phyloP scores from a whole-genome alignment of 2,113 vertebrate genomes.

The Anguilla rostrata region DNA sequence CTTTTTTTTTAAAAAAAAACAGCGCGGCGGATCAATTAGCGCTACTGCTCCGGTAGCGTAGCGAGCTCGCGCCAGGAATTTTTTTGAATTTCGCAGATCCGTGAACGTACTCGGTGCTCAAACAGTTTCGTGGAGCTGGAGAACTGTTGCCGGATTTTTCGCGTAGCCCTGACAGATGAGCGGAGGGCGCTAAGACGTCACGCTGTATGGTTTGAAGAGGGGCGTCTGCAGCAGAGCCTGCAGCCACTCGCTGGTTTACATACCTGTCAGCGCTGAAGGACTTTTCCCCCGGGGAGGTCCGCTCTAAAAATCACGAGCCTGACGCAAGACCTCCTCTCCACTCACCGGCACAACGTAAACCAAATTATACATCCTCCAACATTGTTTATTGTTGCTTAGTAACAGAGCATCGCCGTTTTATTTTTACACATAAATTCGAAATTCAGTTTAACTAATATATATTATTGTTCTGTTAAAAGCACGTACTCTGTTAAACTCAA shows the following conservation, averaged over 20 bases:
- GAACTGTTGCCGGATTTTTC: not conserved
- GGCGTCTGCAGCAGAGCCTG: not conserved
- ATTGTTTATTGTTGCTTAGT: not conserved
- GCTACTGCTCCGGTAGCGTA: not conserved
- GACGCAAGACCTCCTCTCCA: not conserved
- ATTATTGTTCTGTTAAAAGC: too few species aligned
- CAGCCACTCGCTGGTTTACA: not conserved
- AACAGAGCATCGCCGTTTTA: not conserved
- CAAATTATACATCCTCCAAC: not conserved
- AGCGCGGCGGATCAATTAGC: constrained; percentile 2
- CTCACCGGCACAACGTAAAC: not conserved
- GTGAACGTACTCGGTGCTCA: not conserved
- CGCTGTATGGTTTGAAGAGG: not conserved
- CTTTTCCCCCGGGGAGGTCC: not conserved
- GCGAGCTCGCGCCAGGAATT: not conserved
- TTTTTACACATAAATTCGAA: not conserved
- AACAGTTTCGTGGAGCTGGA: not conserved
- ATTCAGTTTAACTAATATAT: not conserved
- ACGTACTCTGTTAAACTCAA: too few species aligned
- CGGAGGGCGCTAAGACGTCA: not conserved
- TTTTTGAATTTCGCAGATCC: not conserved
- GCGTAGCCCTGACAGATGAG: not conserved
- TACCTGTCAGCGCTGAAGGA: not conserved
- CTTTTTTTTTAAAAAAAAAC: not conserved
- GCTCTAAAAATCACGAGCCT: not conserved